Evolutionary conservation across 2,113 vertebrate genomes (phyloP), one percentile per base, ranked within the genome.

Genomic region (Saimiri boliviensis): DNA sequence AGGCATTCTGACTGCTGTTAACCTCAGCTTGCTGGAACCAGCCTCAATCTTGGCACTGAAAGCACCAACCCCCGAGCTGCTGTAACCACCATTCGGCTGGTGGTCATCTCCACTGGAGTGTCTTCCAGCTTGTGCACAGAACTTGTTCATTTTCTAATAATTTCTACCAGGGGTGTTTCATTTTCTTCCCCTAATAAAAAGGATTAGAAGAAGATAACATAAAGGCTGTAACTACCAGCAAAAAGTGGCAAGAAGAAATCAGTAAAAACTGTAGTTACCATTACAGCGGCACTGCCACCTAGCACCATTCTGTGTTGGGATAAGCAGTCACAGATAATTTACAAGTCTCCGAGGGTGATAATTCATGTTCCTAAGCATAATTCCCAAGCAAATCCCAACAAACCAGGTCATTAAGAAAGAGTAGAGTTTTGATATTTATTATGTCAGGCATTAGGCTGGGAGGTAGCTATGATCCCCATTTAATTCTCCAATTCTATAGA

Each of bases 171-270:
- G 35, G 8, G 17, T n/a, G 1, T 92, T 93, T 95, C 86, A 47
- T 68, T 86, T 79, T 91, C 40, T 90, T 74, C 25, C 23, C n/a
- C 13, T n/a, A n/a, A 27, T 35, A 79, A 66, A 71, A 95, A 73
- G 40, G 16, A 71, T 74, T 47, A 17, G 49, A 96, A 54, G 71
- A 96, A 25, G 79, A 56, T 8, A 47, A 84, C 14, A 12, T 79
- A 32, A 89, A 89, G 40, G 40, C 52, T 80, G n/a, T 3, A 30
- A 60, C 6, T 84, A 70, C 13, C 35, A 79, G 58, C 40, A 60
- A 60, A 95, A 87, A 42, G 80, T 5, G 35, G 52, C 49, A 35
- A 87, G 54, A 82, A 89, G 25, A 23, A 63, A 87, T 42, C 74
- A 68, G 49, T 23, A 60, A 2, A 42, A 73, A 96, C 7, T n/a